A percentile compares a stretch with the other conserved stretches of the same genome.
Evolutionary conservation across 1,140 invertebrate species (phyloP).

Genomic region (Eufriesea mexicana): DNA sequence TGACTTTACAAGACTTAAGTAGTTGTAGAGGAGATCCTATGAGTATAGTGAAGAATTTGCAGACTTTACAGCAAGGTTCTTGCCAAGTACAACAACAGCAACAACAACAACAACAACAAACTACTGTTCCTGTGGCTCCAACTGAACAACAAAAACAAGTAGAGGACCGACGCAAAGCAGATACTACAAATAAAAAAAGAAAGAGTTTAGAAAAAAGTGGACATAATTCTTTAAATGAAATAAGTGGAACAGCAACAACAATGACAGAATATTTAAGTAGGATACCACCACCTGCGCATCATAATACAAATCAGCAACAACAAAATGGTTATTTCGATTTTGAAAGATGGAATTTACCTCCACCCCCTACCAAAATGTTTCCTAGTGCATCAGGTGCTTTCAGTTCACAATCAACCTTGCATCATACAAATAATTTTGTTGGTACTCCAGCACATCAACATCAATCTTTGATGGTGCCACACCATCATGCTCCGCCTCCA

Average conservation of each 20-base stretch:
- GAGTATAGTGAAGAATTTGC: slow-evolving; percentile 89
- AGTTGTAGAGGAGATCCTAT: slow-evolving; percentile 88
- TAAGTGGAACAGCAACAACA: slow-evolving; percentile 77
- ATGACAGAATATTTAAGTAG: slow-evolving; percentile 85
- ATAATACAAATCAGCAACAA: slow-evolving; percentile 82
- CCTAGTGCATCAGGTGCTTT: slow-evolving; percentile 82
- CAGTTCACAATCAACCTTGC: slow-evolving; percentile 83
- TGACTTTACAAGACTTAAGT: slow-evolving; percentile 87
- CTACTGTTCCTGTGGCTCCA: slow-evolving; percentile 22
- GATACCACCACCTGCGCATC: slow-evolving; percentile 88
- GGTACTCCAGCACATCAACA: slow-evolving; percentile 82
- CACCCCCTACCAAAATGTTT: slow-evolving; percentile 86
- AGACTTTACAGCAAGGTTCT: slow-evolving; percentile 84
- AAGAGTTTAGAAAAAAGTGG: slow-evolving; percentile 75
- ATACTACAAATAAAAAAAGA: slow-evolving; percentile 72
- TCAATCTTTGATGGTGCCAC: slow-evolving; percentile 85
- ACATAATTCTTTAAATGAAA: slow-evolving; percentile 81
- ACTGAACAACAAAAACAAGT: slow-evolving; percentile 70
- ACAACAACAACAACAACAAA: slow-evolving; percentile 58
- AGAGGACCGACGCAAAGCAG: slow-evolving; percentile 71
- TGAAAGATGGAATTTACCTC: slow-evolving; percentile 88
- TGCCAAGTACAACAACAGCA: slow-evolving; percentile 82
- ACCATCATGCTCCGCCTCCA: slow-evolving; percentile 83
- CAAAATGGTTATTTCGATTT: slow-evolving; percentile 89
- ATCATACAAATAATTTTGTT: slow-evolving; percentile 83